Evolutionary conservation across 2,113 vertebrate genomes (phyloP).

Genomic region (Cavia aperea): DNA sequence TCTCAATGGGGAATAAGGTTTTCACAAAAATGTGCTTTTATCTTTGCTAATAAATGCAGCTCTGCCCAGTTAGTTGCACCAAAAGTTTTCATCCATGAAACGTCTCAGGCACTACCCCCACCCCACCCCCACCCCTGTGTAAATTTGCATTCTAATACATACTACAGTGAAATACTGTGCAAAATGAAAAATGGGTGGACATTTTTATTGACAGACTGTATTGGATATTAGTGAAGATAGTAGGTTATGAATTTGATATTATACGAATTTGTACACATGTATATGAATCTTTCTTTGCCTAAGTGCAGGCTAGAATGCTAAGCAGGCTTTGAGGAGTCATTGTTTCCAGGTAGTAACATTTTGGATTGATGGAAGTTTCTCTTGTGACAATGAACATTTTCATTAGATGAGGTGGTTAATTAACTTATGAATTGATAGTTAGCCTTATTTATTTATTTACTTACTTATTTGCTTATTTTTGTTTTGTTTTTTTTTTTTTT

Average conservation of each 20-base stretch:
- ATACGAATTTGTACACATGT: not conserved
- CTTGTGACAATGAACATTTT: not conserved
- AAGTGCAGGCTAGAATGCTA: not conserved
- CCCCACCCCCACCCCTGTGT: not conserved
- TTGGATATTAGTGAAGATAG: not conserved
- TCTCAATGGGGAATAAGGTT: not conserved
- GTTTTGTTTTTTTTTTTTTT: not conserved
- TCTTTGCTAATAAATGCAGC: not conserved
- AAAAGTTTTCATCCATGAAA: not conserved
- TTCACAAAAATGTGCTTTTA: not conserved
- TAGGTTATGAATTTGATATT: not conserved
- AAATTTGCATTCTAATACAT: not conserved
- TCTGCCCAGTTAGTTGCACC: not conserved
- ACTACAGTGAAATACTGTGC: not conserved
- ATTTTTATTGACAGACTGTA: not conserved
- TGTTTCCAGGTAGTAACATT: not conserved
- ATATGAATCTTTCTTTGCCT: not conserved
- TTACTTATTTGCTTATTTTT: not conserved
- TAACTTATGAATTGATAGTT: not conserved
- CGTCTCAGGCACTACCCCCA: not conserved
- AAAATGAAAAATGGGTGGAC: not conserved
- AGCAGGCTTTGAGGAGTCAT: not conserved
- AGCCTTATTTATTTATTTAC: not conserved
- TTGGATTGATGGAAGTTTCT: not conserved
- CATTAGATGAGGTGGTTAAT: not conserved